phyloP scores from a whole-genome alignment of 2,797 vertebrate genomes.

The Orestias chungarensis region DNA sequence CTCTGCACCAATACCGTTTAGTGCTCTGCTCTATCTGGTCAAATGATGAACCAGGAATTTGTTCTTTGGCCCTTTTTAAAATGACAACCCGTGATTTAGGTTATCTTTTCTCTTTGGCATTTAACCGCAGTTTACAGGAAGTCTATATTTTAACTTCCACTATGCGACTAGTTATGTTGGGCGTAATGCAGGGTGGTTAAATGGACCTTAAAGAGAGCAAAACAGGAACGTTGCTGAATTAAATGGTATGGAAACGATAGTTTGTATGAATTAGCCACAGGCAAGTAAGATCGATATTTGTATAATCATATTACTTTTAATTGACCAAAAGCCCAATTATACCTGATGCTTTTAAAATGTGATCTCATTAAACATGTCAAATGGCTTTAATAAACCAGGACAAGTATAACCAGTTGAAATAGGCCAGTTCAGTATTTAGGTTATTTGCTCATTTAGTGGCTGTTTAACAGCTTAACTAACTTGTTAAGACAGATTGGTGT shows the following conservation, averaged over 20 bases:
- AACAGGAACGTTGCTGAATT: background rate
- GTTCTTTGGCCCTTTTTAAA: slow-evolving; percentile 26
- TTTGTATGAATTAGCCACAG: background rate
- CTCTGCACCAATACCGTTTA: slow-evolving; percentile 36
- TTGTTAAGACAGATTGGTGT: background rate
- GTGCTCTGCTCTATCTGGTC: slow-evolving; percentile 17
- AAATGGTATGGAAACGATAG: background rate
- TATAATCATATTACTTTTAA: too few relatives aligned
- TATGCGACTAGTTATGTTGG: too few relatives aligned
- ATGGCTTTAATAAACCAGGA: too few relatives aligned
- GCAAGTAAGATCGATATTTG: too few relatives aligned
- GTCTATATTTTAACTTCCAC: background rate
- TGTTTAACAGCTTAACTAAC: background rate
- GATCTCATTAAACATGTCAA: background rate
- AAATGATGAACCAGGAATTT: slow-evolving; percentile 35
- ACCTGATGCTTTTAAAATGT: too few relatives aligned
- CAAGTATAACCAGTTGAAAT: background rate
- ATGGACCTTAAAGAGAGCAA: too few relatives aligned
- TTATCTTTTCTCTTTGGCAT: slow-evolving; percentile 10
- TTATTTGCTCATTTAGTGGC: too few relatives aligned
- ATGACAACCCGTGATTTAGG: slow-evolving; percentile 1
- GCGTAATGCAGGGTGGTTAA: too few relatives aligned
- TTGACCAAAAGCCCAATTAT: background rate
- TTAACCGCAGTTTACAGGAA: background rate
- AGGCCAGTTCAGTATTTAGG: background rate